Conservation (phyloP, 2,797 vertebrate species). For the Lepidocolaptes lacrymiger region DNA sequence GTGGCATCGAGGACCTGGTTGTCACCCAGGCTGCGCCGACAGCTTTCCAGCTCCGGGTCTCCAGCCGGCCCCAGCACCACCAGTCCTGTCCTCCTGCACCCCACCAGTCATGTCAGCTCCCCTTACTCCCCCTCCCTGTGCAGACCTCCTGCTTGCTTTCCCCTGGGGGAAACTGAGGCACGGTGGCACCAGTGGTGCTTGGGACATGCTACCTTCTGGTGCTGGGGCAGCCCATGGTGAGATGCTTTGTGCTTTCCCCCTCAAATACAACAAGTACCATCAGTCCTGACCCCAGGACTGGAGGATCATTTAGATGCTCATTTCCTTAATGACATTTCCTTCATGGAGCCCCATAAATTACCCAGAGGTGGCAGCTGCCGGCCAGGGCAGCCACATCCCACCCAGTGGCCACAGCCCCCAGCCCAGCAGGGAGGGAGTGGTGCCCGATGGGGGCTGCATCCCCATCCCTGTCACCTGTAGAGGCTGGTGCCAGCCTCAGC, state of each 20-base stretch:
- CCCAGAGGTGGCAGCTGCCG: background rate
- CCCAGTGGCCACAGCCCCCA: background rate
- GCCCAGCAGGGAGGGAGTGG: fast-evolving
- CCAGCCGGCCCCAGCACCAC: conserved; percentile 82
- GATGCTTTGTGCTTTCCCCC: fast-evolving
- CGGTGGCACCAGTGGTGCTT: fast-evolving
- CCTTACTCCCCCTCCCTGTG: fast-evolving
- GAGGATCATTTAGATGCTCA: conserved; percentile 65
- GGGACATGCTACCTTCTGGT: background rate
- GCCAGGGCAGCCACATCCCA: background rate
- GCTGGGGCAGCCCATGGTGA: fast-evolving
- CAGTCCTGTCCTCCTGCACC: conserved; percentile 83
- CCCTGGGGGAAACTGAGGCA: background rate
- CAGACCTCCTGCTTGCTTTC: fast-evolving
- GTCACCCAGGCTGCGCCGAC: conserved; percentile 12
- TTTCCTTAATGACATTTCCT: conserved; percentile 68
- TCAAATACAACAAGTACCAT: background rate
- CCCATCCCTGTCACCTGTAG: conserved; percentile 77
- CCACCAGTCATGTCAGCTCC: background rate
- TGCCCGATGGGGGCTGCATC: fast-evolving
- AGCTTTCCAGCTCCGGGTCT: conserved; percentile 62
- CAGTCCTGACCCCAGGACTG: background rate
- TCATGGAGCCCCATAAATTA: conserved; percentile 47
- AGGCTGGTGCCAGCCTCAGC: conserved; percentile 79
- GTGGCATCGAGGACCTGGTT: conserved; percentile 58